Conservation (phyloP, 2,113 vertebrate species). For the Neolamprologus devosi region DNA sequence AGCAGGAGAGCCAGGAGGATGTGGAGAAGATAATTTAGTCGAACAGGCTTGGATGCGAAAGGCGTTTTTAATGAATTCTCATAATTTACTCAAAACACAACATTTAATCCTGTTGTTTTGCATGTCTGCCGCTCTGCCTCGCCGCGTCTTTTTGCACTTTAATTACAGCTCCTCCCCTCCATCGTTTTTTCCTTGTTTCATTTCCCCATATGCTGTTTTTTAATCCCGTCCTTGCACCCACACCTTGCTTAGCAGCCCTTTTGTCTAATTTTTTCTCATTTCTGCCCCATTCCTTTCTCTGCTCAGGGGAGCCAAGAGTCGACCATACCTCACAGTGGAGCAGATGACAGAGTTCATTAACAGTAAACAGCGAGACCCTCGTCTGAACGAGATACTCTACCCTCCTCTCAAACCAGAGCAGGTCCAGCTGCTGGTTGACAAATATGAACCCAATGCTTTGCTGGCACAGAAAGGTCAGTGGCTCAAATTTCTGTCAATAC, state of each 20-base stretch:
- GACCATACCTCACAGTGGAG: conserved; percentile 86
- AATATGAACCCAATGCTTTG: conserved; percentile 84
- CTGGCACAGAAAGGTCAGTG: conserved; percentile 88
- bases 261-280: not conserved
- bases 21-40: conserved; percentile 1
- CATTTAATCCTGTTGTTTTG: conserved; percentile 30
- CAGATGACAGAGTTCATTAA: conserved; percentile 98
- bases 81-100: conserved; percentile 39
- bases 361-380: conserved; percentile 87
- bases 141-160: not conserved
- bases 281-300: not conserved
- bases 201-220: not conserved
- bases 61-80: conserved; percentile 38
- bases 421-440: conserved; percentile 93
- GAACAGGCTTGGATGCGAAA: conserved; percentile 23
- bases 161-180: conserved; percentile 8
- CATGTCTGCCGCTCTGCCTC: not conserved
- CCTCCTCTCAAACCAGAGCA: conserved; percentile 93
- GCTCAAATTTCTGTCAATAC: not conserved
- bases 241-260: not conserved
- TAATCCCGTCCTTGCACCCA: not conserved
- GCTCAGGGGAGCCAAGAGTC: conserved; percentile 87
- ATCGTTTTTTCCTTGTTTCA: not conserved
- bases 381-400: conserved; percentile 96
- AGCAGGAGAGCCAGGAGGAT: conserved; percentile 13